These are phyloP conservation scores for human DNA, from an alignment of 2,113 vertebrate species.

Conservation along the genomic window GRCh38 chr4:27119501-27120000, in stretches of 20 bases:
- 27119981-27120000: background rate
- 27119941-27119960: constrained; percentile 65
- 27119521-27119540: no score
- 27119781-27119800: background rate
- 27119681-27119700: background rate
- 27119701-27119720: background rate
- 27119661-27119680: rapidly evolving
- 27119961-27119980: constrained; percentile 59
- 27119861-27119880: background rate
- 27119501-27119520: background rate
- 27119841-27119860: constrained; percentile 31
- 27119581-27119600: background rate
- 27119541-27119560: background rate
- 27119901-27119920: constrained; percentile 66
- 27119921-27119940: constrained; percentile 50
- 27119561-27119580: background rate
- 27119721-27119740: background rate
- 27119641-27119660: background rate
- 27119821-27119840: constrained; percentile 28
- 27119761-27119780: background rate
- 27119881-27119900: constrained; percentile 3
- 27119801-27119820: background rate
- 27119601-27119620: background rate
- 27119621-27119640: background rate
- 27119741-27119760: background rate